These are phyloP conservation scores for Eulemur albifrons DNA, from an alignment of 2,797 vertebrate species.

Conservation along the genomic window DNA sequence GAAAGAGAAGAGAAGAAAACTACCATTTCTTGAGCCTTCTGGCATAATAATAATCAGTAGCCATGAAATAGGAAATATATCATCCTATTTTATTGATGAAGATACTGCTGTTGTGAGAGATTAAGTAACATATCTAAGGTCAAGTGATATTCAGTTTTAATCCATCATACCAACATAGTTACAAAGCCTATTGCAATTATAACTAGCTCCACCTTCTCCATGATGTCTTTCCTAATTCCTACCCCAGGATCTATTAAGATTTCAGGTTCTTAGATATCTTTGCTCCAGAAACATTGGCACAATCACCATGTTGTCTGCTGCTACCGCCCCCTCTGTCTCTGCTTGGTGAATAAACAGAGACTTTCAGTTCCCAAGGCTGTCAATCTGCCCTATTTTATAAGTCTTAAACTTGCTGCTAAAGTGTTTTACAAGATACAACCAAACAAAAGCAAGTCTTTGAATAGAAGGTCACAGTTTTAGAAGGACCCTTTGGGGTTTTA, in stretches of 20 bases:
- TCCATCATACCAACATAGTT: neutral
- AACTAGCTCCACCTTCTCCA: neutral
- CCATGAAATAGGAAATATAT: neutral
- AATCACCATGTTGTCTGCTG: neutral
- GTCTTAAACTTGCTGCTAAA: slow-evolving; percentile 65
- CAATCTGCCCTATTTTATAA: slow-evolving; percentile 45
- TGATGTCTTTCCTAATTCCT: neutral
- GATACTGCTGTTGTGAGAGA: neutral
- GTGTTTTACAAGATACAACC: slow-evolving; percentile 64
- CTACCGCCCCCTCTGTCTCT: neutral
- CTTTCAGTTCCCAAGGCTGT: neutral
- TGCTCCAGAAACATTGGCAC: neutral
- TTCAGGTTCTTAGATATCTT: neutral
- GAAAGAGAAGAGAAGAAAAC: neutral
- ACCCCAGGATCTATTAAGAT: neutral
- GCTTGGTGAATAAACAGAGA: slow-evolving; percentile 22
- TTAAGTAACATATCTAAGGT: neutral
- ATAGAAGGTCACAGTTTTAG: slow-evolving; percentile 81
- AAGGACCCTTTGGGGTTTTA: slow-evolving; percentile 71
- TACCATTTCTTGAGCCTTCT: neutral
- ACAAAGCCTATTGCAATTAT: neutral
- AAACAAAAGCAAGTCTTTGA: slow-evolving; percentile 76
- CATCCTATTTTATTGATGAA: neutral
- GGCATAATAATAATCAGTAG: neutral
- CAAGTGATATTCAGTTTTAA: neutral